Conservation (phyloP, 2,113 vertebrate genomes). For the Mesocricetus auratus region DNA sequence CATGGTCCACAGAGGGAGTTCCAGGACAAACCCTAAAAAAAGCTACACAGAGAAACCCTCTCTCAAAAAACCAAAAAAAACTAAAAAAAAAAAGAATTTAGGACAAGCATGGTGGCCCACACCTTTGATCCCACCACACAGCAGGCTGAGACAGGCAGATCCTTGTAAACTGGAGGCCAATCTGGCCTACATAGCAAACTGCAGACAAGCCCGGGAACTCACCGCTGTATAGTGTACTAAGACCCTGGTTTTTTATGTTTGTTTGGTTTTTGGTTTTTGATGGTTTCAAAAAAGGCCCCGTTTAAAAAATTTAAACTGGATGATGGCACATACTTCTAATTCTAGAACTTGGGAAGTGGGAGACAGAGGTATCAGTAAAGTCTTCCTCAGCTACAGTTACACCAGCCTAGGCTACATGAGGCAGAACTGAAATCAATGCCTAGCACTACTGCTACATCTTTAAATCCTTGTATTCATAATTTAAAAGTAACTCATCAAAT, state of each 20-base stretch:
- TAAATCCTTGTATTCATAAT: slow-evolving; percentile 30
- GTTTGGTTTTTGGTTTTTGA: neutral
- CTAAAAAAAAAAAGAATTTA: neutral
- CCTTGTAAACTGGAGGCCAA: neutral
- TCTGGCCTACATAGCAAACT: neutral
- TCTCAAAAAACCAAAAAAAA: no score
- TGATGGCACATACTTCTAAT: neutral
- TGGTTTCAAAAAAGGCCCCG: neutral
- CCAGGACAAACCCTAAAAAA: no score
- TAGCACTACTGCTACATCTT: slow-evolving; percentile 45
- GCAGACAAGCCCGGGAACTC: neutral
- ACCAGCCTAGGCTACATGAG: neutral
- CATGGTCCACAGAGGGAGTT: no score
- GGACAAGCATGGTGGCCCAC: neutral
- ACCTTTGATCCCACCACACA: neutral
- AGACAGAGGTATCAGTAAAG: neutral
- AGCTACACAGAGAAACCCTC: no score
- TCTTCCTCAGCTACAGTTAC: neutral
- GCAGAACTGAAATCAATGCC: slow-evolving; percentile 54
- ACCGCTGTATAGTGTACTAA: neutral
- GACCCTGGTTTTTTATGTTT: neutral
- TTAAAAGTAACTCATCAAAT: slow-evolving; percentile 64
- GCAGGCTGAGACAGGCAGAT: neutral
- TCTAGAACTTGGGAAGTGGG: neutral
- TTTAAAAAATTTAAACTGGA: neutral